Evolutionary conservation across 2,113 vertebrate genomes (phyloP).

Genomic region (Meles meles): DNA sequence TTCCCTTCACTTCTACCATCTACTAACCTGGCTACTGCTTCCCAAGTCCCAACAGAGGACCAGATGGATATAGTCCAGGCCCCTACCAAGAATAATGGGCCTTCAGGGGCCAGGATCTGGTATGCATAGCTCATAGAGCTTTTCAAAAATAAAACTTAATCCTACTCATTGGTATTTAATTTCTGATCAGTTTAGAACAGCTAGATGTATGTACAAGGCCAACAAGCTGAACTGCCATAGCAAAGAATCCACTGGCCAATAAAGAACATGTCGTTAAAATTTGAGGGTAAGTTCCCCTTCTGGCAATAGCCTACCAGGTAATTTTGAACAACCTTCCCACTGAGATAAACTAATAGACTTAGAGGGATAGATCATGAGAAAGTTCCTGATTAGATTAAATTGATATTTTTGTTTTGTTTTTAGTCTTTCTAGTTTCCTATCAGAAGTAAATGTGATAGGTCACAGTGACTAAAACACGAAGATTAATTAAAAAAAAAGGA

Average conservation of each 20-base stretch:
- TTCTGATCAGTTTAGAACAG: not conserved
- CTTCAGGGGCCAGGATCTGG: not conserved
- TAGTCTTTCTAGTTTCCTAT: not conserved
- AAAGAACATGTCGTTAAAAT: not conserved
- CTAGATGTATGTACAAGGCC: not conserved
- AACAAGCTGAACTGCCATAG: not conserved
- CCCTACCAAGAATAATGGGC: not conserved
- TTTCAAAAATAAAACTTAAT: not conserved
- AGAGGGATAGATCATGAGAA: not conserved
- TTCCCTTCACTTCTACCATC: not conserved
- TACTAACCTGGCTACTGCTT: too few relatives aligned
- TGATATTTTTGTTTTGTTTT: too few relatives aligned
- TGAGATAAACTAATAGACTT: not conserved
- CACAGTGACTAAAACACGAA: not conserved
- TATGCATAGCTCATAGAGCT: not conserved
- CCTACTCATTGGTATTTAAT: not conserved
- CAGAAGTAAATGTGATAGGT: not conserved
- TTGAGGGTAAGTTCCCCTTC: not conserved
- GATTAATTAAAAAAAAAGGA: not conserved
- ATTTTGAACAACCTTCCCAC: not conserved
- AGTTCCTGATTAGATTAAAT: not conserved
- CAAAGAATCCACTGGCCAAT: not conserved
- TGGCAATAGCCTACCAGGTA: not conserved
- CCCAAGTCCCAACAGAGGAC: not conserved
- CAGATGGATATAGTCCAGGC: not conserved